Conservation (phyloP, 2,797 vertebrate species). For the Gambelia wislizenii region DNA sequence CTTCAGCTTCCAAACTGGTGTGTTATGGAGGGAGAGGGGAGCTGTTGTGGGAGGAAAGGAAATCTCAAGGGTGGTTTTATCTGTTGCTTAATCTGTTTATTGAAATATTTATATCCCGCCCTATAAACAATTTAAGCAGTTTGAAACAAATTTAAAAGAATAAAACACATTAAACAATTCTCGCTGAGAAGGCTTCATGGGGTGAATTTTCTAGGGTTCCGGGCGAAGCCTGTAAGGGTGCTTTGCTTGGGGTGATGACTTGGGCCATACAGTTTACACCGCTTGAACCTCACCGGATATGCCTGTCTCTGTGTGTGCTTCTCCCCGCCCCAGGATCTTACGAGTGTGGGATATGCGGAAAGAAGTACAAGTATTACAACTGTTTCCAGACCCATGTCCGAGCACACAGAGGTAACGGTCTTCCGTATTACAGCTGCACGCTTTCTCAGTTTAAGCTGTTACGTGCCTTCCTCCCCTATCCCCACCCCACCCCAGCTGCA, state of each 20-base stretch:
- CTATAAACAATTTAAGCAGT: no score
- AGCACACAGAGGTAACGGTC: constrained; percentile 92
- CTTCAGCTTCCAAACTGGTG: no score
- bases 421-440: not conserved
- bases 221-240: not conserved
- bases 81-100: no score
- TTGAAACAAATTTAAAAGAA: no score
- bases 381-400: constrained; percentile 99
- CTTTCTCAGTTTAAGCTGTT: no score
- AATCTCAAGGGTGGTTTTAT: no score
- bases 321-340: constrained; percentile 97
- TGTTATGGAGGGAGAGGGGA: no score
- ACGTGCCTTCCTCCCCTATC: no score
- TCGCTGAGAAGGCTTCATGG: not conserved
- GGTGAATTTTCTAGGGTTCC: not conserved
- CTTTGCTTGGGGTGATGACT: not conserved
- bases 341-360: constrained; percentile 95
- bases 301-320: constrained; percentile 48
- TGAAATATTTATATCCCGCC: no score
- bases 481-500: no score
- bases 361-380: constrained; percentile 99
- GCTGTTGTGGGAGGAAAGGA: no score
- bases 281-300: not conserved
- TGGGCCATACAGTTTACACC: not conserved
- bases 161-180: no score